These are phyloP conservation scores for Cremastinae sp. DNA, from an alignment of 2,888 invertebrate species.

Conservation along the genomic window DNA sequence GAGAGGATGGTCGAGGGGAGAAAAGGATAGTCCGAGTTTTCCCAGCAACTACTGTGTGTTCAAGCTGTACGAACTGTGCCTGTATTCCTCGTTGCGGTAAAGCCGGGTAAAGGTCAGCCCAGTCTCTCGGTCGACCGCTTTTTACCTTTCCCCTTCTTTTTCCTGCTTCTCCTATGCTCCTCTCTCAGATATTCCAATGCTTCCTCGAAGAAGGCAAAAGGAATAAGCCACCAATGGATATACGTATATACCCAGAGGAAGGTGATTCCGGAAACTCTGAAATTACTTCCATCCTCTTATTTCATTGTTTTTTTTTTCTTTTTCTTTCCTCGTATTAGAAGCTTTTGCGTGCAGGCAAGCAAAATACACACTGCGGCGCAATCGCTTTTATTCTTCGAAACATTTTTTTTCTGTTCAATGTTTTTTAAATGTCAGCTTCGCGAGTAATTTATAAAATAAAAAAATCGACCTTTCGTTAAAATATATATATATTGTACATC, in stretches of 20 bases:
- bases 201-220: constrained; percentile 27
- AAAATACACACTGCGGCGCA: constrained; percentile 2
- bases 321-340: constrained; percentile 9
- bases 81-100: constrained; percentile 67
- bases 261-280: constrained; percentile 20
- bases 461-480: too few species aligned
- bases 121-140: constrained; percentile 54
- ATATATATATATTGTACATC: too few species aligned
- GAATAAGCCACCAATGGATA: constrained; percentile 29
- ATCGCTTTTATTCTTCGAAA: constrained; percentile 8
- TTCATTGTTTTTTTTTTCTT: constrained; percentile 44
- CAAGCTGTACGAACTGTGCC: constrained; percentile 28
- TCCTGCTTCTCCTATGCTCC: constrained; percentile 3
- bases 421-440: too few species aligned
- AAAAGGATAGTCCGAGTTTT: constrained; percentile 40
- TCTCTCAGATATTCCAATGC: constrained; percentile 36
- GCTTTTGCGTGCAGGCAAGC: constrained; percentile 28
- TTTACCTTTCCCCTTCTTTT: constrained; percentile 29
- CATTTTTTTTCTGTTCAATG: too few species aligned
- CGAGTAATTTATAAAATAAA: too few species aligned
- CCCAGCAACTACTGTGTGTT: constrained; percentile 23
- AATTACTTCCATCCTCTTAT: constrained; percentile 27
- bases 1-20: constrained; percentile 19
- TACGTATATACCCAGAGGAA: too few species aligned
- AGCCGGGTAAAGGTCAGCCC: constrained; percentile 73